phyloP scores from a whole-genome alignment of 2,888 invertebrate genomes.

The Labia minor region DNA sequence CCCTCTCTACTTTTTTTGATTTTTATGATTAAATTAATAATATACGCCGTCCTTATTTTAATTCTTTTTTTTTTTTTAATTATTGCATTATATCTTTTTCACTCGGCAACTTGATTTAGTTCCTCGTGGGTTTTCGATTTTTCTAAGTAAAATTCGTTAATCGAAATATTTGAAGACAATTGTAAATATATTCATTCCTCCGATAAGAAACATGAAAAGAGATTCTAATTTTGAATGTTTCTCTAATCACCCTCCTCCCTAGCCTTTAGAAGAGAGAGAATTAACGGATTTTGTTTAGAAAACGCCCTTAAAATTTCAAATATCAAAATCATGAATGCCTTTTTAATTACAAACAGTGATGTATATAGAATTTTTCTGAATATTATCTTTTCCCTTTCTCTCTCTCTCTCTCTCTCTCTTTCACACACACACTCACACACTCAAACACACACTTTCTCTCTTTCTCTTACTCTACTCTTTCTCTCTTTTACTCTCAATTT shows the following conservation, averaged over 20 bases:
- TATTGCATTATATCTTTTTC: no score
- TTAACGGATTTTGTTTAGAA: no score
- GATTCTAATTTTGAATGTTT: no score
- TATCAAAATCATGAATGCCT: constrained; percentile 1
- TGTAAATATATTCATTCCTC: no score
- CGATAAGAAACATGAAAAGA: no score
- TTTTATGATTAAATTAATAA: constrained; percentile 13
- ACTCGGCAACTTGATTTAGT: no score
- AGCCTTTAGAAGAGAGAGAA: no score
- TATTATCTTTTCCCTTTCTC: not conserved
- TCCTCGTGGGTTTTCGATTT: no score
- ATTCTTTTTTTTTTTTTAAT: no score
- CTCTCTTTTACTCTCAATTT: not conserved
- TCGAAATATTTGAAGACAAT: no score
- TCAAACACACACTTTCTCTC: not conserved
- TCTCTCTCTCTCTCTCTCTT: not conserved
- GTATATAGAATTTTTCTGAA: not conserved
- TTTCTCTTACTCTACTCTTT: not conserved
- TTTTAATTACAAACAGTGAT: not conserved
- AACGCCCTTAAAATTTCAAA: not conserved
- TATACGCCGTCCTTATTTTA: not conserved
- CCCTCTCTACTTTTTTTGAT: not conserved
- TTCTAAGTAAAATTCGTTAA: no score
- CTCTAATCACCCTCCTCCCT: no score
- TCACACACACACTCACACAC: not conserved